These are phyloP conservation scores for Diarsia rubi DNA, from an alignment of 2,888 invertebrate genomes.

Conservation along the genomic window DNA sequence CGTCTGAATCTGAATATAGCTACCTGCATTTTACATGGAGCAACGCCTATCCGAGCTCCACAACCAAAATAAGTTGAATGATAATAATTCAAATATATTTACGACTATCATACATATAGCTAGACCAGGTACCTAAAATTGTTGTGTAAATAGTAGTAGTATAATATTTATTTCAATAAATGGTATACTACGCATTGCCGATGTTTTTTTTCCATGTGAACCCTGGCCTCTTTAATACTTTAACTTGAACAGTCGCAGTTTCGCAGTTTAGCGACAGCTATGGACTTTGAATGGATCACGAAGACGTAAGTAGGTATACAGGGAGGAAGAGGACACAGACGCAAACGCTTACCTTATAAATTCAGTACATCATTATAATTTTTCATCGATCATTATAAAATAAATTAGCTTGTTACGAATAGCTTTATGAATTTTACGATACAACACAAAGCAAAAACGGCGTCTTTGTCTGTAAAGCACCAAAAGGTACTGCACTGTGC, in stretches of 20 bases:
- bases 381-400: too few relatives aligned
- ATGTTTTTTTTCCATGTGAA: neutral
- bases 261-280: neutral
- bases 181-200: neutral
- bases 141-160: neutral
- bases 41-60: neutral
- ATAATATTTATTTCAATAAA: constrained; percentile 25
- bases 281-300: neutral
- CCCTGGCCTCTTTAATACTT: neutral
- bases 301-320: too few relatives aligned
- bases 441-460: too few relatives aligned
- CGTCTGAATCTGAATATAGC: neutral
- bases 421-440: too few relatives aligned
- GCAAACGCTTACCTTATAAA: too few relatives aligned
- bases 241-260: too few relatives aligned
- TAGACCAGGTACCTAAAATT: neutral
- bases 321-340: too few relatives aligned
- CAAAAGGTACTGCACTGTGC: too few relatives aligned
- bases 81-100: neutral
- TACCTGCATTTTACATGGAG: neutral
- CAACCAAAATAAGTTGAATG: neutral
- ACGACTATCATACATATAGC: neutral
- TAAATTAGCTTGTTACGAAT: too few relatives aligned
- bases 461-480: too few relatives aligned
- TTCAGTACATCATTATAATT: too few relatives aligned